A percentile compares a stretch with the other conserved stretches of the same genome.
These are phyloP conservation scores for Cataglyphis hispanica DNA, from an alignment of 1,140 invertebrate species.

Conservation along the genomic window DNA sequence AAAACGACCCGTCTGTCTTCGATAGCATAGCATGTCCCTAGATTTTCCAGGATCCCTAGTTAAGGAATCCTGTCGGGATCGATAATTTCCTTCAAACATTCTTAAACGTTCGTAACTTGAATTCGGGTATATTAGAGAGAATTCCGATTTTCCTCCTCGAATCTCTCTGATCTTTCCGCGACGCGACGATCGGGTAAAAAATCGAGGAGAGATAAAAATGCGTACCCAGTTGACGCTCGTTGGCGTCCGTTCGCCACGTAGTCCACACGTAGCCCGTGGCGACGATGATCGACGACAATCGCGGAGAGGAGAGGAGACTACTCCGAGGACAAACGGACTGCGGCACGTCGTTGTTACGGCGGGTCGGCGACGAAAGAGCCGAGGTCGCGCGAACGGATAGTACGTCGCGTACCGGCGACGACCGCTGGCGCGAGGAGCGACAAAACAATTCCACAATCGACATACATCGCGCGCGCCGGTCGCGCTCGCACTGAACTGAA, in stretches of 20 bases:
- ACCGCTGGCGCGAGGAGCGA: neutral
- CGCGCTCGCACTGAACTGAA: slow-evolving; percentile 63
- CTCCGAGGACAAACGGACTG: slow-evolving; percentile 12
- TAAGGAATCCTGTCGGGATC: too few species aligned
- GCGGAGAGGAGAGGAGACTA: neutral
- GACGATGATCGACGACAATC: neutral
- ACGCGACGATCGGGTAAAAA: neutral
- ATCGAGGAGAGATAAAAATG: neutral
- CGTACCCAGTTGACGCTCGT: slow-evolving; percentile 37
- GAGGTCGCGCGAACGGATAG: slow-evolving; percentile 46
- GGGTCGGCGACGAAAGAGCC: neutral
- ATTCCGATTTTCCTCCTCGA: neutral
- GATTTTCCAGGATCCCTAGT: neutral
- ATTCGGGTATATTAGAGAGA: neutral
- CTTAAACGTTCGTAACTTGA: neutral
- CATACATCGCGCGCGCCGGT: slow-evolving; percentile 49
- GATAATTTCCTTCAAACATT: neutral
- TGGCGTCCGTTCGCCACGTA: slow-evolving; percentile 38
- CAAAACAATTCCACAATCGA: neutral
- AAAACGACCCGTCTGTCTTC: neutral
- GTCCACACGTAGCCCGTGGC: neutral
- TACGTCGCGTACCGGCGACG: slow-evolving; percentile 28
- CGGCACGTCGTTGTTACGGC: slow-evolving; percentile 1
- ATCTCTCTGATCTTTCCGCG: neutral
- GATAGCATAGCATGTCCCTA: neutral